These are phyloP conservation scores for Lepidocyrtoides sp. DNA, from an alignment of 2,888 invertebrate species.

Conservation along the genomic window DNA sequence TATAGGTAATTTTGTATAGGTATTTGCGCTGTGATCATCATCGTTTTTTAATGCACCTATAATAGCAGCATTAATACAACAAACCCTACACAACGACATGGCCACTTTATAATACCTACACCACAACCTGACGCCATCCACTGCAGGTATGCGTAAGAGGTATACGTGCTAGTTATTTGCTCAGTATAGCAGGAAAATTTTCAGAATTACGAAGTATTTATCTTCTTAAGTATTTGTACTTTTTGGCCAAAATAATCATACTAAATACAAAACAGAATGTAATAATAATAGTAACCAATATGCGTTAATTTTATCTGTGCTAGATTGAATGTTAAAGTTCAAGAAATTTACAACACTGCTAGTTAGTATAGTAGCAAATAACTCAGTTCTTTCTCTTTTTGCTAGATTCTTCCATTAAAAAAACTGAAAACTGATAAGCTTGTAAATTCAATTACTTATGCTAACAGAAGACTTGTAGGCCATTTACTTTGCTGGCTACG, in stretches of 20 bases:
- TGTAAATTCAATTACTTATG: constrained; percentile 28
- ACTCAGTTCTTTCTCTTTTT: neutral
- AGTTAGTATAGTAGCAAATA: neutral
- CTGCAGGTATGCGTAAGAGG: too few relatives aligned
- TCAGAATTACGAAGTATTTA: too few relatives aligned
- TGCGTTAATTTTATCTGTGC: constrained; percentile 46
- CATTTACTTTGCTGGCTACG: too few relatives aligned
- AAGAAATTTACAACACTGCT: constrained; percentile 14
- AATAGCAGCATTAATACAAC: neutral
- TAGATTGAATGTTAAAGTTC: constrained; percentile 39
- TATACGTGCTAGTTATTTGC: too few relatives aligned
- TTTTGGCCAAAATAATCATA: too few relatives aligned
- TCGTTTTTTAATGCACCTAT: constrained; percentile 7
- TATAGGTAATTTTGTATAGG: neutral
- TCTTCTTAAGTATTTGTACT: too few relatives aligned
- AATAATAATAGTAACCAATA: constrained; percentile 46
- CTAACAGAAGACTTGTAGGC: too few relatives aligned
- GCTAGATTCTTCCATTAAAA: neutral
- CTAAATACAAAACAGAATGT: constrained; percentile 45
- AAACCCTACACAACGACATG: too few relatives aligned
- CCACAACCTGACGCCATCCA: too few relatives aligned
- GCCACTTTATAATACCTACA: too few relatives aligned
- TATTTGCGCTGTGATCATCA: neutral
- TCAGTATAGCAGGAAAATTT: too few relatives aligned
- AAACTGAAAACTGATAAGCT: neutral